Evolutionary conservation across 2,888 invertebrate species (phyloP).

Genomic region (Callosobruchus maculatus): DNA sequence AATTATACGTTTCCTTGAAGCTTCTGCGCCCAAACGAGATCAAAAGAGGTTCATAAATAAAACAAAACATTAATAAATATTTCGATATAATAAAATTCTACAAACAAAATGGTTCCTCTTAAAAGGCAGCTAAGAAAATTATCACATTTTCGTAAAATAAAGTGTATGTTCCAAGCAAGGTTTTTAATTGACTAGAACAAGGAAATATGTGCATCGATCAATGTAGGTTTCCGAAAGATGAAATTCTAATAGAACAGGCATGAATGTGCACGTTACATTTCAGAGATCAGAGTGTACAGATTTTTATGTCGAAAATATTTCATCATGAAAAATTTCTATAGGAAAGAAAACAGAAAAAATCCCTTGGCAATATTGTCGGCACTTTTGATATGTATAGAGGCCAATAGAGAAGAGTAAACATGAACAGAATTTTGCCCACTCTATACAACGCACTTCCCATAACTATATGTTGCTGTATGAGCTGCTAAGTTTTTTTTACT

Average conservation of each 20-base stretch:
- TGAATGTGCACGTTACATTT: background rate
- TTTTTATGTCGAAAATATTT: background rate
- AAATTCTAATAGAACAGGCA: background rate
- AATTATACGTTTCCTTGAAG: too few species aligned
- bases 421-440: background rate
- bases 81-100: background rate
- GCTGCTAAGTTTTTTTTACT: background rate
- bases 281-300: background rate
- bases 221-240: background rate
- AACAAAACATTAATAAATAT: background rate
- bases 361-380: background rate
- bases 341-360: background rate
- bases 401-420: background rate
- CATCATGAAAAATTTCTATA: background rate
- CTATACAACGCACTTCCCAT: background rate
- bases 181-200: background rate
- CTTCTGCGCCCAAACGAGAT: too few species aligned
- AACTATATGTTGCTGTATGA: background rate
- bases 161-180: background rate
- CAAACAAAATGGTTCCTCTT: background rate
- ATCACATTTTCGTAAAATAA: background rate
- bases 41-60: background rate
- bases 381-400: background rate
- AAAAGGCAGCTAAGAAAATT: background rate
- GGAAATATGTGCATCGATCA: background rate